These are phyloP conservation scores for Brachypodius melanocephalos DNA, from an alignment of 2,113 vertebrate genomes.

Conservation along the genomic window DNA sequence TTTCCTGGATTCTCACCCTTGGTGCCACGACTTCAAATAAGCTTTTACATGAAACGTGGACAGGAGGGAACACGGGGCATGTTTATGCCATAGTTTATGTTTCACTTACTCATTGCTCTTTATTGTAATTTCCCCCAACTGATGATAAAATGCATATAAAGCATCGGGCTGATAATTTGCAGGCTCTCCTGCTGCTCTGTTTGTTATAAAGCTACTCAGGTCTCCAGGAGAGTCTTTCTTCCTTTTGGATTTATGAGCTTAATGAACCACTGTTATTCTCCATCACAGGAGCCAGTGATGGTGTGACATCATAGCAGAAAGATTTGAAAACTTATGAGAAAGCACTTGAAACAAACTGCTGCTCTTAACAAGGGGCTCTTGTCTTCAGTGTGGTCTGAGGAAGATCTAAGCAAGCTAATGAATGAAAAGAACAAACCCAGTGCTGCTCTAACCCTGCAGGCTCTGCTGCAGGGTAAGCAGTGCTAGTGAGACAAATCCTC, in stretches of 20 bases:
- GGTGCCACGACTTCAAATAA: not conserved
- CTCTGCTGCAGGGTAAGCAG: not conserved
- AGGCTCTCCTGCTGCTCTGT: constrained; percentile 44
- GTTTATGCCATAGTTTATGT: not conserved
- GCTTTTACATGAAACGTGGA: not conserved
- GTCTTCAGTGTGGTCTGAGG: constrained; percentile 44
- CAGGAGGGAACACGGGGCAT: not conserved
- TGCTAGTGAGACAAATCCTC: not conserved
- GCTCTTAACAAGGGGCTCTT: constrained; percentile 28
- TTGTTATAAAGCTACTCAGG: constrained; percentile 55
- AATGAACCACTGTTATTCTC: constrained; percentile 49
- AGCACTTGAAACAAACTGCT: constrained; percentile 45
- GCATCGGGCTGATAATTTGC: constrained; percentile 59
- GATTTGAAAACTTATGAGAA: constrained; percentile 44
- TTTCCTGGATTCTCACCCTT: not conserved
- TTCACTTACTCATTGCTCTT: constrained; percentile 30
- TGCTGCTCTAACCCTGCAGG: not conserved
- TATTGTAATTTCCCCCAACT: constrained; percentile 37
- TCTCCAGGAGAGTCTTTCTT: constrained; percentile 48
- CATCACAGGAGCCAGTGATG: constrained; percentile 24
- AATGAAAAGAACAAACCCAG: not conserved
- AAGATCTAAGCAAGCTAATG: constrained; percentile 23
- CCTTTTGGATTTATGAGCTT: constrained; percentile 62
- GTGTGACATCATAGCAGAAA: constrained; percentile 20
- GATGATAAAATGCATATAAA: constrained; percentile 53